phyloP scores from a whole-genome alignment of 2,888 invertebrate species.

The Caradrina kadenii region DNA sequence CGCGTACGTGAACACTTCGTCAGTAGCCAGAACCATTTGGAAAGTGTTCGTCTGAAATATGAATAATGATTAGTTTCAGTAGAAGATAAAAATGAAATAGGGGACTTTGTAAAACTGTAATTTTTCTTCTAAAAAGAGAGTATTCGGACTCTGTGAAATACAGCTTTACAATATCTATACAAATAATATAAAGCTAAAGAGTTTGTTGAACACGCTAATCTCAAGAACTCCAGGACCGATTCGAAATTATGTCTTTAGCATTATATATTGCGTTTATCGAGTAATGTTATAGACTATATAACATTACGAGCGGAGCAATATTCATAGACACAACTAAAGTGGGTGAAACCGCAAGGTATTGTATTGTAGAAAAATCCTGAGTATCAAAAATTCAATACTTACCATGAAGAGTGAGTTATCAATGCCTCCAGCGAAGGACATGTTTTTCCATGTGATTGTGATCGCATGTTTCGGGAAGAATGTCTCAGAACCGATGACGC shows the following conservation, averaged over 20 bases:
- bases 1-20: conserved; percentile 98
- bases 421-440: conserved; percentile 97
- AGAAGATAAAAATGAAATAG: background rate
- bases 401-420: conserved; percentile 94
- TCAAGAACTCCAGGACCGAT: no score
- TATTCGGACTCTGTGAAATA: background rate
- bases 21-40: conserved; percentile 97
- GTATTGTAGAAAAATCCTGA: background rate
- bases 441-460: conserved; percentile 98
- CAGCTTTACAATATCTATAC: background rate
- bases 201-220: no score
- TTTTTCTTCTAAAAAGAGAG: no score
- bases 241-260: no score
- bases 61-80: background rate
- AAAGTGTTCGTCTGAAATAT: conserved; percentile 96
- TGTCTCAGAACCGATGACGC: conserved; percentile 97
- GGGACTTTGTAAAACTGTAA: no score
- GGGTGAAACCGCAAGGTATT: no score
- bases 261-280: no score
- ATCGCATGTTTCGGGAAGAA: conserved; percentile 97
- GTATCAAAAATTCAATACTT: conserved; percentile 65
- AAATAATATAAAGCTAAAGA: no score
- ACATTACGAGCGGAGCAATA: no score
- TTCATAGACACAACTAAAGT: no score
- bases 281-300: no score